Percentiles rank a stretch among this genome's conserved stretches.
Evolutionary conservation across 2,797 vertebrate species (phyloP).

Genomic region (Sternotherus odoratus): DNA sequence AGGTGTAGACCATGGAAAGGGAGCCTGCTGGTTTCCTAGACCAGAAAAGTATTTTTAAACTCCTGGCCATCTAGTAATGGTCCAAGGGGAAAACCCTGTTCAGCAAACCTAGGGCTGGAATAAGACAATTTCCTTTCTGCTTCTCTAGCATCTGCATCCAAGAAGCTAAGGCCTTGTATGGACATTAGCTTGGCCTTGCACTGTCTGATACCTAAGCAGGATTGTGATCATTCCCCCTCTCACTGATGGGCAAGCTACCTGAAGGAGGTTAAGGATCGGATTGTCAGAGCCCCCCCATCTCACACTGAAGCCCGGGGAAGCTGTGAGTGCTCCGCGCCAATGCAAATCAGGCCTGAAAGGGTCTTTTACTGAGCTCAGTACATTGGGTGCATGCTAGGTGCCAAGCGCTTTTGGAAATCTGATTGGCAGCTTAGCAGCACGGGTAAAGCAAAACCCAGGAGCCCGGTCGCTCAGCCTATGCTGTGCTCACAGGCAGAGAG

Average conservation of each 20-base stretch:
- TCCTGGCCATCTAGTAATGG: rapidly evolving
- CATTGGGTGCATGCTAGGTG: not conserved
- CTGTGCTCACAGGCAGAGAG: not conserved
- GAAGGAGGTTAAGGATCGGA: not conserved
- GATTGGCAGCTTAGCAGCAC: not conserved
- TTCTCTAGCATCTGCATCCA: rapidly evolving
- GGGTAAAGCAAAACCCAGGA: rapidly evolving
- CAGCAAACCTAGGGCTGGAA: rapidly evolving
- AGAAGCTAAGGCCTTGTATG: not conserved
- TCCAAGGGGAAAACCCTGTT: not conserved
- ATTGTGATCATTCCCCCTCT: not conserved
- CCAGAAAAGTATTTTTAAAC: not conserved
- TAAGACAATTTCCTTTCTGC: not conserved
- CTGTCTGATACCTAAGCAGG: not conserved
- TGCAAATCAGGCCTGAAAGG: not conserved
- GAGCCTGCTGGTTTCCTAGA: not conserved
- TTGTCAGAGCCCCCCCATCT: not conserved
- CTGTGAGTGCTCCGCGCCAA: not conserved
- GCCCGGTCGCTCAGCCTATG: rapidly evolving
- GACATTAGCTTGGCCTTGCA: not conserved
- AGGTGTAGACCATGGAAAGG: rapidly evolving
- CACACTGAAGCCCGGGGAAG: rapidly evolving
- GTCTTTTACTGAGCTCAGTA: not conserved
- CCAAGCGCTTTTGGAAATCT: not conserved
- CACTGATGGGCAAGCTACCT: not conserved